A percentile compares a stretch with the other conserved stretches of the same genome.
Evolutionary conservation across 2,113 vertebrate genomes (phyloP).

Genomic region (Orycteropus afer): DNA sequence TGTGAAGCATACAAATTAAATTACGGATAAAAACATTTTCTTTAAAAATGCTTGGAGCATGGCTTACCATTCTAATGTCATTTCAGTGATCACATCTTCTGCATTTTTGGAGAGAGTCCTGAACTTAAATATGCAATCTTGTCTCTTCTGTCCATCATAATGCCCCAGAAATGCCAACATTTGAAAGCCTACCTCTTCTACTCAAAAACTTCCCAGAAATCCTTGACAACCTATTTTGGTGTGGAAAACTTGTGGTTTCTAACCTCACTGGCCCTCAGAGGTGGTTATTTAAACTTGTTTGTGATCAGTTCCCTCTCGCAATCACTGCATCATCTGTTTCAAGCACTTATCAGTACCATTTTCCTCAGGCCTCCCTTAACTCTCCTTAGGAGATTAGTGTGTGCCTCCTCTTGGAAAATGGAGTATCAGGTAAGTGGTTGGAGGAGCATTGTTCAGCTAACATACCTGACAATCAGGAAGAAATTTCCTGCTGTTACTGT

Average conservation of each 20-base stretch:
- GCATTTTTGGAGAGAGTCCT: neutral
- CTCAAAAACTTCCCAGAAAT: neutral
- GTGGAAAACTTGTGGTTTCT: constrained; percentile 27
- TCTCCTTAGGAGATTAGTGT: neutral
- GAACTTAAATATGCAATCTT: neutral
- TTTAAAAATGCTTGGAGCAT: neutral
- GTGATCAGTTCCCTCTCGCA: accelerated
- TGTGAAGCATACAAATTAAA: neutral
- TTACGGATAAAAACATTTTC: constrained; percentile 21
- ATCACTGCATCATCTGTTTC: too few species aligned
- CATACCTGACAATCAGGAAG: neutral
- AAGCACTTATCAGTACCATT: neutral
- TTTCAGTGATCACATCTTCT: neutral
- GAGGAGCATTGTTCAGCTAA: neutral
- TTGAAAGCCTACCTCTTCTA: neutral
- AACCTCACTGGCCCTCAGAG: neutral
- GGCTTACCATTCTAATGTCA: neutral
- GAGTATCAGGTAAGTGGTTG: neutral
- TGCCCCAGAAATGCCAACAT: constrained; percentile 51
- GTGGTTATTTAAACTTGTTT: neutral
- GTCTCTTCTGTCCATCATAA: neutral
- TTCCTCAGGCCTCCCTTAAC: neutral
- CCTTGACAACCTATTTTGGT: neutral
- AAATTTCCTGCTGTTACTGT: neutral
- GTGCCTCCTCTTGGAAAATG: neutral